Evolutionary conservation across 2,113 vertebrate species (phyloP), one percentile per base, ranked within the genome.

Genomic region (Calonectris borealis): DNA sequence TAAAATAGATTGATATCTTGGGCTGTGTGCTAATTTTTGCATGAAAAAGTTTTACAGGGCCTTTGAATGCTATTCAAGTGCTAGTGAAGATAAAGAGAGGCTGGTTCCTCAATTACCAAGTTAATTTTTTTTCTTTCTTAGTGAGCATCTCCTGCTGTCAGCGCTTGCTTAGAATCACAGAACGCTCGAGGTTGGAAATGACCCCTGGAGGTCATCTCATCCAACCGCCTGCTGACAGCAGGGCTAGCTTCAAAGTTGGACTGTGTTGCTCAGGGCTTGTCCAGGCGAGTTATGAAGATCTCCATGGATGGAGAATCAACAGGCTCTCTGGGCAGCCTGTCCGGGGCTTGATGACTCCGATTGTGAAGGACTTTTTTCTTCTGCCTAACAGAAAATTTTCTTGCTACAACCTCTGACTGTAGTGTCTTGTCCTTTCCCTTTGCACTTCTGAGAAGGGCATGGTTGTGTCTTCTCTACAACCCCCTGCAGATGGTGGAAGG

Each of bases 1-100:
- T 86, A 46, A 82, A 94, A 86, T 36, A 94, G 93, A 94, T 93
- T 32, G n/a, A 16, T 83, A 92, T 95, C 93, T 95, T 79, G 72
- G 79, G 57, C 96, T 76, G 32, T 42, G 62, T 77, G 87, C 82
- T 90, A 69, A 75, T 96, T 92, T 92, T 84, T 97, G 79, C 77
- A 77, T 77, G 58, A 85, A 80, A 52, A 95, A 69, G 65, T 96
- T 95, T 52, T 83, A 5, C 46, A n/a, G 36, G 69, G 46, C 18
- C 69, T 94, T 95, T 97, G 93, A 94, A 73, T 80, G 84, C 66
- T 40, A 1, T 88, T 94, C 83, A 3, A 80, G 58, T 61, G 66
- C 15, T 40, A 58, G 34, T 31, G 70, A 68, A 93, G 88, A 95
- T 71, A 86, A 93, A 92, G 91, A 75, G 58, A 51, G 55, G 65